These are phyloP conservation scores for Colletes latitarsis DNA, from an alignment of 1,140 invertebrate species.

Conservation along the genomic window DNA sequence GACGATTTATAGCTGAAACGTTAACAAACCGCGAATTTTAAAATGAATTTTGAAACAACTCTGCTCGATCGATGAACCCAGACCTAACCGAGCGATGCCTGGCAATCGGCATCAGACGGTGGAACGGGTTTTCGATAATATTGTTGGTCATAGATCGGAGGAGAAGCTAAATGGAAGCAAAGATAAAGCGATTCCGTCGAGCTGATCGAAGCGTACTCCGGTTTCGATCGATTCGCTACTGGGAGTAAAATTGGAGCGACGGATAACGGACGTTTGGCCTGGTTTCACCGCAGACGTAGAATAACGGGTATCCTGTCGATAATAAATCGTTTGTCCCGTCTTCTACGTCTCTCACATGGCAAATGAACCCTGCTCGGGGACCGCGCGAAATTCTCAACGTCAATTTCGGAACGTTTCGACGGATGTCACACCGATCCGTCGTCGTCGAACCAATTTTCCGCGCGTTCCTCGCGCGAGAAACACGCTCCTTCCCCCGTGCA, in stretches of 20 bases:
- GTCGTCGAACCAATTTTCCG: neutral
- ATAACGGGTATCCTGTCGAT: constrained; percentile 54
- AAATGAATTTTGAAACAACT: too few species aligned
- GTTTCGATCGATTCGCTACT: constrained; percentile 47
- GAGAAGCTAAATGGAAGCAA: neutral
- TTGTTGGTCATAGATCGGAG: neutral
- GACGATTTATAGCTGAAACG: too few species aligned
- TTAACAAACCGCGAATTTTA: too few species aligned
- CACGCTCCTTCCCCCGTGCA: neutral
- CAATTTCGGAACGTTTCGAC: constrained; percentile 4
- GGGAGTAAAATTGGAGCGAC: constrained; percentile 52
- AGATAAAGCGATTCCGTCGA: constrained; percentile 50
- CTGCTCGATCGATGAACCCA: too few species aligned
- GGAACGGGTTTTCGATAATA: neutral
- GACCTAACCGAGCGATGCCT: neutral
- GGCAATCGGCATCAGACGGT: neutral
- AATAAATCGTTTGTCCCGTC: constrained; percentile 55
- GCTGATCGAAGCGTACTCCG: constrained; percentile 41
- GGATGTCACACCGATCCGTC: neutral
- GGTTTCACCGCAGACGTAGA: constrained; percentile 40
- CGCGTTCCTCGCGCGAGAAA: neutral
- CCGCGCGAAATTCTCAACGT: neutral
- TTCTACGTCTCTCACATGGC: constrained; percentile 1
- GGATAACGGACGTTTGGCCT: constrained; percentile 57
- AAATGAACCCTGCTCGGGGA: neutral